Conservation (phyloP, 2,888 invertebrate genomes). For the Hypomecis atomaria region DNA sequence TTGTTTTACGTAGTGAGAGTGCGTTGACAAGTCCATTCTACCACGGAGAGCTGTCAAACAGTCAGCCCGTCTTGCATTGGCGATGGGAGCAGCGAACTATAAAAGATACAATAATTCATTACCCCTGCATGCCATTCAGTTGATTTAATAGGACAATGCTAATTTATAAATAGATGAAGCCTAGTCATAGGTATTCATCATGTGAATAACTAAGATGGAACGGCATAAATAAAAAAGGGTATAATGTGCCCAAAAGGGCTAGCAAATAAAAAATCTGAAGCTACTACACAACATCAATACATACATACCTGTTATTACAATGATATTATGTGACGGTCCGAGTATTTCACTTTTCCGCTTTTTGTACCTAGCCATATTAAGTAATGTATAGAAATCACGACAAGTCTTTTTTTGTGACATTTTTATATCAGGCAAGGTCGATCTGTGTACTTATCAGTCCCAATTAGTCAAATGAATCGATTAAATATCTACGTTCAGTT, state of each 20-base stretch:
- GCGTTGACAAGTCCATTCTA: conserved; percentile 36
- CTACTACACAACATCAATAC: neutral
- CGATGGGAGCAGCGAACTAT: conserved; percentile 73
- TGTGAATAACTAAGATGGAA: neutral
- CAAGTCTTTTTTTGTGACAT: neutral
- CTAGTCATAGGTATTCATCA: neutral
- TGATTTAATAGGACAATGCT: conserved; percentile 6
- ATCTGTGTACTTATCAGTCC: neutral
- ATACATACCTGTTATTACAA: neutral
- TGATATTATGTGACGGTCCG: neutral
- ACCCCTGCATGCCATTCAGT: conserved; percentile 12
- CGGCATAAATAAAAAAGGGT: neutral
- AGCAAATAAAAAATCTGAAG: neutral
- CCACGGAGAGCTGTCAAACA: conserved; percentile 61
- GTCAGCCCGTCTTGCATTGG: conserved; percentile 68
- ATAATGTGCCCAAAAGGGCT: neutral
- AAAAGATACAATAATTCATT: conserved; percentile 41
- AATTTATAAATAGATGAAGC: neutral
- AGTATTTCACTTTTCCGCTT: neutral
- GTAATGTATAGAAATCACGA: neutral
- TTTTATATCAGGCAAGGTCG: neutral
- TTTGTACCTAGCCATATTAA: neutral
- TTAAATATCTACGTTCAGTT: neutral
- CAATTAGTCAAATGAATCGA: neutral
- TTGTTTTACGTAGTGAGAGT: conserved; percentile 20